Base-by-base conservation (phyloP, 2,888 invertebrate species). In the Eucera pruinosa region DNA sequence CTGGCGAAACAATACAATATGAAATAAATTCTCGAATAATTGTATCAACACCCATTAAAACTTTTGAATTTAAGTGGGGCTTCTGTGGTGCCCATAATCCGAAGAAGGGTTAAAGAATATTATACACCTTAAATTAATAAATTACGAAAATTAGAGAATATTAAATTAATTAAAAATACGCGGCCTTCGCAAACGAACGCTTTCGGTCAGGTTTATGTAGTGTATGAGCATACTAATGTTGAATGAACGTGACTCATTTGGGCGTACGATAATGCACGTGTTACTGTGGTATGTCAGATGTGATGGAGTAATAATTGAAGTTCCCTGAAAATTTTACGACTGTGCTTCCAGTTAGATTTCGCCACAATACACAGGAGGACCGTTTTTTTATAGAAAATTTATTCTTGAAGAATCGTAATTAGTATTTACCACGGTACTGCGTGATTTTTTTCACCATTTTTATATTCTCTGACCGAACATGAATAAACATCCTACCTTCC, bases 201-300 rank as follows among this genome's bases (percentile, higher is more conserved):
- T n/a, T n/a, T n/a, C n/a, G n/a, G n/a, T n/a, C n/a, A n/a, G 39
- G 11, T 25, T 30, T 13, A 13, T 11, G 11, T n/a, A n/a, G n/a
- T n/a, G 39, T 23, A 47, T 33, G 45, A 25, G n/a, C 54, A 55
- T 39, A 30, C 45, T 48, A 45, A 62, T 57, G 54, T 64, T 84
- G 78, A 84, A 82, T 83, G 84, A 71, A 82, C 71, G 33, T 83
- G 82, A 83, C 23, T 84, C 84, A 83, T 66, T 66, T 18, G 25
- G n/a, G 11, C 48, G 55, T 74, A 69, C 60, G 68, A 65, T 57
- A 78, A 50, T 48, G 62, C 84, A 83, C 82, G 74, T 83, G 82
- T 67, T 78, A 72, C 68, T 83, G 68, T 68, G 54, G 13, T 33
- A 60, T 64, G 48, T 39, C 64, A 58, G 57, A 77, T 54, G 1